Evolutionary conservation across 2,113 vertebrate species (phyloP).

Genomic region (Paraplagusia blochii): DNA sequence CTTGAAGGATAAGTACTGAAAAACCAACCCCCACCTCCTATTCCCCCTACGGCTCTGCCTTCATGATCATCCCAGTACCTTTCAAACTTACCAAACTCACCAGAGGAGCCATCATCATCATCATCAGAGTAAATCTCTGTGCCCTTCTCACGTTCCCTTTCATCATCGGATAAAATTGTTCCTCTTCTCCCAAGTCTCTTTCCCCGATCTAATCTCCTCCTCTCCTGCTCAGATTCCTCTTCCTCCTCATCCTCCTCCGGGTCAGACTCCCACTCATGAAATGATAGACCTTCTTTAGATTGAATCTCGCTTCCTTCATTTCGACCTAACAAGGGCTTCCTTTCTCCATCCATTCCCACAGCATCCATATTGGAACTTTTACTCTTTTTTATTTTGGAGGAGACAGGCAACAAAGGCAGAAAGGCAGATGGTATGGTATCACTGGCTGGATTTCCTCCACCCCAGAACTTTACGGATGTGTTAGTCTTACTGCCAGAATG

Average conservation of each 20-base stretch:
- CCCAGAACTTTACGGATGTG: slow-evolving; percentile 77
- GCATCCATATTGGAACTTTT: slow-evolving; percentile 71
- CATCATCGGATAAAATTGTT: slow-evolving; percentile 73
- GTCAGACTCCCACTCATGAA: slow-evolving; percentile 77
- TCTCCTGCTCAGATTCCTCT: slow-evolving; percentile 66
- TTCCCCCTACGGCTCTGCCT: slow-evolving; percentile 74
- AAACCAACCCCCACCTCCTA: slow-evolving; percentile 80
- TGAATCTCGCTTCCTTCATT: slow-evolving; percentile 59
- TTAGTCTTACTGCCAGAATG: slow-evolving; percentile 67
- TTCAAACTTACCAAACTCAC: slow-evolving; percentile 83
- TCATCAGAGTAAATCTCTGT: slow-evolving; percentile 78
- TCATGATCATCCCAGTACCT: slow-evolving; percentile 85
- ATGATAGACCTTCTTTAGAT: slow-evolving; percentile 71
- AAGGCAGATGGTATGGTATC: slow-evolving; percentile 71
- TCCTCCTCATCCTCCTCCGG: slow-evolving; percentile 55
- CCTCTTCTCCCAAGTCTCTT: slow-evolving; percentile 57
- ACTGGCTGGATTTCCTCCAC: slow-evolving; percentile 59
- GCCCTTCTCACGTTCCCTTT: slow-evolving; percentile 72
- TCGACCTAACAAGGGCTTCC: slow-evolving; percentile 67
- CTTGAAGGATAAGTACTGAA: slow-evolving; percentile 87
- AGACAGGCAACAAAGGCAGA: slow-evolving; percentile 73
- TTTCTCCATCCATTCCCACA: slow-evolving; percentile 69
- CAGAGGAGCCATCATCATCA: slow-evolving; percentile 77
- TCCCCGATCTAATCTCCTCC: slow-evolving; percentile 52
- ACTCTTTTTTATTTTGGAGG: slow-evolving; percentile 73